Evolutionary conservation across 2,888 invertebrate genomes (phyloP).

Genomic region (Ischnura elegans): DNA sequence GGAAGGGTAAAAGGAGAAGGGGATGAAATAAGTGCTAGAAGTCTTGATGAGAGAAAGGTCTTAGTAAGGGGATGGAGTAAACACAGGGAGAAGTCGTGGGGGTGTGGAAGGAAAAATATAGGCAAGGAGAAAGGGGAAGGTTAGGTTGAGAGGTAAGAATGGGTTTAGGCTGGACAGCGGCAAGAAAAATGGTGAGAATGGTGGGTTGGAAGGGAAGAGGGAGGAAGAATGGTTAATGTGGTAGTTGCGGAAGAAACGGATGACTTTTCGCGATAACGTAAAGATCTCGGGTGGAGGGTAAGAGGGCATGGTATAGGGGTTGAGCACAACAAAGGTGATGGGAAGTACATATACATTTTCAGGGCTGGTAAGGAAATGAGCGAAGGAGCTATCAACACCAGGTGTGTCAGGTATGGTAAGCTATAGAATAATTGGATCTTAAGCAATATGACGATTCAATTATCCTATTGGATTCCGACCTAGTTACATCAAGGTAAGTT

Average conservation of each 20-base stretch:
- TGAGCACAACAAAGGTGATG: neutral
- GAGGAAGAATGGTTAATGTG: neutral
- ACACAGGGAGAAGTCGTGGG: neutral
- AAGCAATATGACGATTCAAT: too few relatives aligned
- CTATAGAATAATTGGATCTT: too few relatives aligned
- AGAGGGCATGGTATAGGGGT: neutral
- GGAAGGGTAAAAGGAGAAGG: neutral
- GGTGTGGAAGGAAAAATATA: too few relatives aligned
- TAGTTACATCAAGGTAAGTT: too few relatives aligned
- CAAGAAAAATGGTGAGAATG: conserved; percentile 9
- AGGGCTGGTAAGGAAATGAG: neutral
- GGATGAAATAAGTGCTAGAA: neutral
- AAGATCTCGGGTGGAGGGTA: neutral
- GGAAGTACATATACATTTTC: conserved; percentile 17
- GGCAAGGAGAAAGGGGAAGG: neutral
- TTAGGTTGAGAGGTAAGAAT: neutral
- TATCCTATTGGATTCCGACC: too few relatives aligned
- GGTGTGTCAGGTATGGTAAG: too few relatives aligned
- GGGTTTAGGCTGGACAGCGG: conserved; percentile 11
- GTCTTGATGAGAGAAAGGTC: neutral
- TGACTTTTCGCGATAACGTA: neutral
- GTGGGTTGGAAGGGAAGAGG: neutral
- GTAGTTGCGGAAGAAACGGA: neutral
- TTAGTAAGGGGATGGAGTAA: too few relatives aligned
- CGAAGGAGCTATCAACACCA: neutral